Evolutionary conservation across 2,797 vertebrate species (phyloP).

Genomic region (Pterois miles): DNA sequence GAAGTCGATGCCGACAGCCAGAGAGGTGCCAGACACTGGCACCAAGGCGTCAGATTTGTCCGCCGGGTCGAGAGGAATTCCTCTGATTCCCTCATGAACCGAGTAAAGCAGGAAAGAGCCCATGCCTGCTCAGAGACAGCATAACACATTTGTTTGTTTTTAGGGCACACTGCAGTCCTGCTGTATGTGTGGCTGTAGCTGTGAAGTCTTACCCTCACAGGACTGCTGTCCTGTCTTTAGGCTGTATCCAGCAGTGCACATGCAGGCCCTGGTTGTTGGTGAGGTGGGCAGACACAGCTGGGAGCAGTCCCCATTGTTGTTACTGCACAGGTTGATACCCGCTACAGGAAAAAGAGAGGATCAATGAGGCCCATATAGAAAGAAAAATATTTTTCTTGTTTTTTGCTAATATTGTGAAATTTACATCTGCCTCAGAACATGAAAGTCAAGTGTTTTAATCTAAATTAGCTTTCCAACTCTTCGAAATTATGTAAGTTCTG

Average conservation of each 20-base stretch:
- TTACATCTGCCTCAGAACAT: not conserved
- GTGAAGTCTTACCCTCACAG: constrained; percentile 87
- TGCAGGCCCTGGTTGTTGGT: constrained; percentile 88
- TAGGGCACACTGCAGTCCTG: not conserved
- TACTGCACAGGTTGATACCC: constrained; percentile 91
- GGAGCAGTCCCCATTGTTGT: constrained; percentile 95
- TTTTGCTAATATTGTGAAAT: not conserved
- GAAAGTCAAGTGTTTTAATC: not conserved
- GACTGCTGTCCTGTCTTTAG: constrained; percentile 93
- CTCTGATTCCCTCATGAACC: constrained; percentile 95
- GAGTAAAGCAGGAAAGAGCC: constrained; percentile 97
- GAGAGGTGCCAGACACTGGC: constrained; percentile 94
- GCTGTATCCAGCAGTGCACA: constrained; percentile 97
- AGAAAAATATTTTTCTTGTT: not conserved
- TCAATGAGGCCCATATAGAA: not conserved
- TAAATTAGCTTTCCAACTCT: not conserved
- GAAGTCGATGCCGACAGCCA: constrained; percentile 97
- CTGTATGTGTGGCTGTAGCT: not conserved
- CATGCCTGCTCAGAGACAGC: constrained; percentile 84
- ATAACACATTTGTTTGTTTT: not conserved
- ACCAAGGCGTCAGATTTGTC: constrained; percentile 98
- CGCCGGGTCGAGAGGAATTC: constrained; percentile 93
- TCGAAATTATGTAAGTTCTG: not conserved
- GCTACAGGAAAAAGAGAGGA: constrained; percentile 24
- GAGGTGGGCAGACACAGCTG: constrained; percentile 97